These are phyloP conservation scores for Dasysyrphus tricinctus DNA, from an alignment of 2,888 invertebrate species.

Conservation along the genomic window DNA sequence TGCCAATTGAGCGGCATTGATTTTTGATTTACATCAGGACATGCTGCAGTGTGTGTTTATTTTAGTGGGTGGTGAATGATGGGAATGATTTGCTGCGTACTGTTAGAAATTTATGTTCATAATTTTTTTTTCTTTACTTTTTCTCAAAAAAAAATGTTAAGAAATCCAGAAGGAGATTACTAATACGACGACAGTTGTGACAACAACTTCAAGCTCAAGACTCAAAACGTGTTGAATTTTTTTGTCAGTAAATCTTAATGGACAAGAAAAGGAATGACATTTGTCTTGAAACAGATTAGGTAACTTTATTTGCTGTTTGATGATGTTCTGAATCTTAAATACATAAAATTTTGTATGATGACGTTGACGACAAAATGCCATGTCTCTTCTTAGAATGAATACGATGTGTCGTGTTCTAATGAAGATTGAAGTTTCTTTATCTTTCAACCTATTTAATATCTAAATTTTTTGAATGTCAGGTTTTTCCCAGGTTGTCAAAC, in stretches of 20 bases:
- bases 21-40: slow-evolving; percentile 54
- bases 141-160: neutral
- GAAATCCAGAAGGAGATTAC: neutral
- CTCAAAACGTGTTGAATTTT: neutral
- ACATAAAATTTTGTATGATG: too few species aligned
- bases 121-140: neutral
- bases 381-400: too few species aligned
- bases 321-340: slow-evolving; percentile 3
- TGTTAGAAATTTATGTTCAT: slow-evolving; percentile 33
- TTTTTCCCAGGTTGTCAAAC: too few species aligned
- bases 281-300: slow-evolving; percentile 7
- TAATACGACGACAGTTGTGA: neutral
- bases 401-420: neutral
- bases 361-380: too few species aligned
- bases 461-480: too few species aligned
- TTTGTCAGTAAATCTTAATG: neutral
- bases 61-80: neutral
- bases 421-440: neutral
- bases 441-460: too few species aligned
- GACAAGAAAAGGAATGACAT: slow-evolving; percentile 7
- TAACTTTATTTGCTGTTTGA: neutral
- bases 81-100: neutral
- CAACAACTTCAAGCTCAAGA: neutral
- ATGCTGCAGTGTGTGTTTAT: neutral
- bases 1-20: slow-evolving; percentile 33